Conservation (phyloP, 30 jellyfish, hydroid and myxozoan species). For the Nemopilema nomurai region DNA sequence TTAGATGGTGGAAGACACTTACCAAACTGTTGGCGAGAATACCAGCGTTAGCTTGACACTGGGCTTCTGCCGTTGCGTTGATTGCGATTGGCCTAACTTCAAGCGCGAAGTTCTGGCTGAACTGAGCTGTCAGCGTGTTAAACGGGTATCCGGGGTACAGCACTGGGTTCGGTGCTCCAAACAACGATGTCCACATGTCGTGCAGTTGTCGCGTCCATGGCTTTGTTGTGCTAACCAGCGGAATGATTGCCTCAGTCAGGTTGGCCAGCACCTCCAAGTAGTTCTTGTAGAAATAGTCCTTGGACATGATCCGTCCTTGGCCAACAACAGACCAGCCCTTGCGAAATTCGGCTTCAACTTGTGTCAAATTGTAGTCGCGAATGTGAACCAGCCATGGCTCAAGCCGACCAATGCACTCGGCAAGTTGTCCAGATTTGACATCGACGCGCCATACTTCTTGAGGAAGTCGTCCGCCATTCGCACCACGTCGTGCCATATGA, state of each 20-base stretch:
- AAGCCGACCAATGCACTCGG: conserved; percentile 12
- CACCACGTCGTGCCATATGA: conserved; percentile 55
- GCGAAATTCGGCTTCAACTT: conserved; percentile 26
- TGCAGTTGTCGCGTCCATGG: conserved; percentile 52
- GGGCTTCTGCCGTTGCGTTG: neutral
- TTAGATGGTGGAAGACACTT: no score
- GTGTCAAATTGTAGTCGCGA: conserved; percentile 38
- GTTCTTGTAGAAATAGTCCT: conserved; percentile 29
- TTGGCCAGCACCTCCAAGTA: conserved; percentile 34
- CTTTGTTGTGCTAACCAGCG: conserved; percentile 42
- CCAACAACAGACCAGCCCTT: conserved; percentile 54
- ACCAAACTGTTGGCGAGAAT: conserved; percentile 22
- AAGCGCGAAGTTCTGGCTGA: conserved; percentile 12
- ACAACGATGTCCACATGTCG: conserved; percentile 47
- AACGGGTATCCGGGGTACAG: conserved; percentile 52
- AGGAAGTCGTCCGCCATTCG: conserved; percentile 33
- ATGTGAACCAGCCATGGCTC: conserved; percentile 53
- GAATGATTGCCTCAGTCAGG: conserved; percentile 30
- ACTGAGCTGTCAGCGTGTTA: conserved; percentile 34
- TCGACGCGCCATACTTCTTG: conserved; percentile 21
- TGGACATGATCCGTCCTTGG: conserved; percentile 20
- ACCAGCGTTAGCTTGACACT: neutral
- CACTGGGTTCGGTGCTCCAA: conserved; percentile 68
- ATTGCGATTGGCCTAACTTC: conserved; percentile 4
- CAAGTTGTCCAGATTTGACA: conserved; percentile 32